Evolutionary conservation across 2,797 vertebrate species (phyloP), one percentile per base, ranked within the genome.

Genomic region (Chrysocyon brachyurus): DNA sequence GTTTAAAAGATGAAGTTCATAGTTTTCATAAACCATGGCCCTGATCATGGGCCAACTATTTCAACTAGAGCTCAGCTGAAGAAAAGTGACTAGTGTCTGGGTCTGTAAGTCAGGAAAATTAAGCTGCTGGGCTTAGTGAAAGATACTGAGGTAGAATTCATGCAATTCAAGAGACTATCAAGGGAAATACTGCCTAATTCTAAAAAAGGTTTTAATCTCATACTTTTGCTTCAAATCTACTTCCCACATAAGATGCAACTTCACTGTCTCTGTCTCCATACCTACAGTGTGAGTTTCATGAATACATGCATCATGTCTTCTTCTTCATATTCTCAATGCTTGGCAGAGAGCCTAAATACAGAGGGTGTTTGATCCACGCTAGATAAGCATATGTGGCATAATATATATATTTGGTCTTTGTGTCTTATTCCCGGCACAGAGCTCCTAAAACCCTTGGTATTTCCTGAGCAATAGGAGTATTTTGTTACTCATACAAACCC

Each of bases 161-260:
- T 14, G 17, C 15, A 78, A 83, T 56, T 87, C 63, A 88, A 88
- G 8, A 56, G 36, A 66, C 0, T 68, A n/a, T 87, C 33, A 83
- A 78, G 33, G 66, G 28, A 84, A 92, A 92, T 52, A 46, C n/a
- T 94, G 54, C 46, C 56, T 85, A 68, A 68, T 68, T 68, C 31
- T 68, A 12, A 73, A n/a, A 79, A n/a, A 79, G 49, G 56, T 59
- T 94, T 96, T 64, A 72, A 96, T 31, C 22, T 78, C 84, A 49
- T n/a, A 57, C 14, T 5, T 77, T 84, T n/a, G 52, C 49, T 79
- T 89, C 33, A 82, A 89, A 36, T 15, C 56, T 57, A 94, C 88
- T 46, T 16, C 31, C 22, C 72, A 66, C 14, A 12, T 89, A 63
- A 72, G 26, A 63, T 56, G 54, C 33, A 92, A 87, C 9, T 1